Percentiles rank a stretch among this genome's conserved stretches.
phyloP scores from a whole-genome alignment of 2,888 invertebrate genomes.

The Hymenopus coronatus region DNA sequence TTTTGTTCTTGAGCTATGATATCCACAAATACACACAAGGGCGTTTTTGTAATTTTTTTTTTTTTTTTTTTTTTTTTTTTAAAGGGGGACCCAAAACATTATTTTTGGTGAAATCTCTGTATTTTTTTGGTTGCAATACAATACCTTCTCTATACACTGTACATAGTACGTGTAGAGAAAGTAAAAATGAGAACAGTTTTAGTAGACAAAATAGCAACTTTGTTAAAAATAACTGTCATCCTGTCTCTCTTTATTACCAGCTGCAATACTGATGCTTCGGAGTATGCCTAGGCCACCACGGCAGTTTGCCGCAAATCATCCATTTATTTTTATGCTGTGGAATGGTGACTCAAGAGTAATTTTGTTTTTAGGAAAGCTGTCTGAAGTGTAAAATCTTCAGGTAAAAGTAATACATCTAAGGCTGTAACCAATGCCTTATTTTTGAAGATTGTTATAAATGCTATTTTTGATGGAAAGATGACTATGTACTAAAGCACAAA shows the following conservation, averaged over 20 bases:
- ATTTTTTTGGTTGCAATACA: too few species aligned
- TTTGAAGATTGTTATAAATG: background rate
- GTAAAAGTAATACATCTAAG: background rate
- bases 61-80: too few species aligned
- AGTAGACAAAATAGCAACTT: background rate
- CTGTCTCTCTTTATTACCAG: background rate
- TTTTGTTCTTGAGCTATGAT: too few species aligned
- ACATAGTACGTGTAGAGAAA: too few species aligned
- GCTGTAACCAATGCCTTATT: background rate
- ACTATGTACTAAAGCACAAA: background rate
- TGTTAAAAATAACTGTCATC: background rate
- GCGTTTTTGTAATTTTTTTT: too few species aligned
- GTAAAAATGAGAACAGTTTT: too few species aligned
- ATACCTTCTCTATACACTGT: too few species aligned
- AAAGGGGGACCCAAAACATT: too few species aligned
- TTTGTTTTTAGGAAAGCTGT: constrained; percentile 23
- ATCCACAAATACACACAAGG: too few species aligned
- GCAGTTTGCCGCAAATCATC: constrained; percentile 42
- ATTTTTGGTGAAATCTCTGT: too few species aligned
- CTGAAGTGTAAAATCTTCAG: background rate
- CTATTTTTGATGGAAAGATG: background rate
- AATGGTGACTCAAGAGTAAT: constrained; percentile 36
- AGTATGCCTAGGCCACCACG: constrained; percentile 2
- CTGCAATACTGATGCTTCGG: background rate
- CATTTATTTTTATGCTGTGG: constrained; percentile 45